Evolutionary conservation across 2,888 invertebrate genomes (phyloP), one percentile per base, ranked within the genome.

Genomic region (Agrochola litura): DNA sequence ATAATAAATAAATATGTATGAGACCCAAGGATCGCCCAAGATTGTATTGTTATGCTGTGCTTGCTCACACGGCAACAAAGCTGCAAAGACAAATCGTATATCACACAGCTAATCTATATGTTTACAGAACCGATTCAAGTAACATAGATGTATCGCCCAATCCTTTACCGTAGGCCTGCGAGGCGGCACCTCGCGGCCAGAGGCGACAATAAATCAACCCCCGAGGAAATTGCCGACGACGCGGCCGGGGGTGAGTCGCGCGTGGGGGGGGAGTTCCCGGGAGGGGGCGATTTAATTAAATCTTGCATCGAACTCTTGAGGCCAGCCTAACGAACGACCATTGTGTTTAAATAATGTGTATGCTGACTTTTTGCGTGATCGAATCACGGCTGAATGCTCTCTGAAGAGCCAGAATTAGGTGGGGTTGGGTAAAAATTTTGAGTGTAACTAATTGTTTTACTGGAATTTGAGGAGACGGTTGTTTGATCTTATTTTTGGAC

Each of bases 261-360:
- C 79, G 86, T 81, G 83, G 81, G 82, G 75, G 75, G 64, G 56
- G 66, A 77, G 87, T 91, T 88, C 87, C 88, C 80, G 85, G 84
- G 86, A 86, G 88, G 89, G 92, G 95, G 95, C 95, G 95, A 97
- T 97, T 97, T 97, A 97, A 97, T 97, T 97, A 97, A 97, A 97
- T 97, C 97, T 97, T 97, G 96, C 97, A 96, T 97, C 96, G 97
- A 97, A 97, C 96, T 97, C 95, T 96, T 95, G 96, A 96, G 96
- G 96, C 95, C 93, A 89, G 92, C 93, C 96, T 96, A 96, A 96
- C 96, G 96, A 96, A 96, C 95, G 94, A 90, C 96, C 93, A 96
- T 96, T 96, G 96, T 96, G 95, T 95, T 96, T 95, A 95, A 96
- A 96, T 96, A 96, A 95, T 94, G 95, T 92, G 94, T 94, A 94